Percentiles rank a stretch among this genome's conserved stretches.
phyloP scores from a whole-genome alignment of 92 coral and sea anemone species.

The Porites lobata region DNA sequence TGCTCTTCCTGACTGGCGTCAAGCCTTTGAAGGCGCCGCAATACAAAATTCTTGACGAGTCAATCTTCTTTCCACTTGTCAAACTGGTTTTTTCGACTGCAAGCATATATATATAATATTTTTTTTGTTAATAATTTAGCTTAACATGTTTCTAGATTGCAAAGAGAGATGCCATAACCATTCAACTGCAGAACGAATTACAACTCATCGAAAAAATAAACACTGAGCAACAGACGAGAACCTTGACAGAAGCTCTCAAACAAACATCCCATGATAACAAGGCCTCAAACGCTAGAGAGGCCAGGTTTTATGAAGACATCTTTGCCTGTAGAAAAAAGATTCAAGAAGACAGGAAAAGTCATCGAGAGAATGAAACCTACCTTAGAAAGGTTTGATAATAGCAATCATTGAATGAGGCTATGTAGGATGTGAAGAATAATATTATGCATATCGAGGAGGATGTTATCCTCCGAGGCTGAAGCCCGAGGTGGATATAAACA shows the following conservation, averaged over 20 bases:
- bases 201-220: conserved; percentile 73
- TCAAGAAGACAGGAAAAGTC: conserved; percentile 49
- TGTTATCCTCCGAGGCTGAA: too few species aligned
- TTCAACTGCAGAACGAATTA: conserved; percentile 65
- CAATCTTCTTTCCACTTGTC: too few species aligned
- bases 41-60: too few species aligned
- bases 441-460: too few species aligned
- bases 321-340: conserved; percentile 36
- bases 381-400: conserved; percentile 78
- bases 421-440: too few species aligned
- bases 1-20: too few species aligned
- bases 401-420: too few species aligned
- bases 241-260: conserved; percentile 78
- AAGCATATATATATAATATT: neutral
- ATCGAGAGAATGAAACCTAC: conserved; percentile 73
- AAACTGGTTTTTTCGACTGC: neutral
- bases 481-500: too few species aligned
- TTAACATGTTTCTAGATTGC: conserved; percentile 50
- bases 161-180: conserved; percentile 60
- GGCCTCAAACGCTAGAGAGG: conserved; percentile 42
- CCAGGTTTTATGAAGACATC: conserved; percentile 70
- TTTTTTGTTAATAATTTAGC: neutral
- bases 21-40: too few species aligned
- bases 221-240: conserved; percentile 71
- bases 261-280: conserved; percentile 76